phyloP scores from a whole-genome alignment of 2,113 vertebrate genomes.

The Triplophysa rosa region DNA sequence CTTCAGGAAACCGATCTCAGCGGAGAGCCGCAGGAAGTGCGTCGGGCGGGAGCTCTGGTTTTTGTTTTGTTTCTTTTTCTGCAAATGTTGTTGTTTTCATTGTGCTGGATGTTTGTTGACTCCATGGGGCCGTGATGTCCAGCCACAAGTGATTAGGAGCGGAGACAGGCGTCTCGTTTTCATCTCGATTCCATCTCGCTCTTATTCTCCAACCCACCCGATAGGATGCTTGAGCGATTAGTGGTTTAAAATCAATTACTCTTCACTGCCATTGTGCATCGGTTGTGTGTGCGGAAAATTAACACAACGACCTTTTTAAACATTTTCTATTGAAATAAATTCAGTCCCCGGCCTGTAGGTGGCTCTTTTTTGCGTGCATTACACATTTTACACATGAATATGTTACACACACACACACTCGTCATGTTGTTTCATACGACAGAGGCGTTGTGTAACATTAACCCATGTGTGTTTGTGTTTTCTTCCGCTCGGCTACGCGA shows the following conservation, averaged over 20 bases:
- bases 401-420: no score
- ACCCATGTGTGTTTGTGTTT: neutral
- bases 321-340: no score
- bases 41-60: neutral
- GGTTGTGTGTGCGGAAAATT: no score
- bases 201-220: neutral
- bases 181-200: conserved; percentile 3
- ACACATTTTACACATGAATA: no score
- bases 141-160: conserved; percentile 55
- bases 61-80: conserved; percentile 6
- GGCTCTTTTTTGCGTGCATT: no score
- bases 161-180: conserved; percentile 47
- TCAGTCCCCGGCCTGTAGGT: no score
- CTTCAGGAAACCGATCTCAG: neutral
- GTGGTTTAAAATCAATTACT: neutral
- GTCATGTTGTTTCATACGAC: no score
- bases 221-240: conserved; percentile 17
- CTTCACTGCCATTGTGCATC: neutral
- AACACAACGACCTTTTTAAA: no score
- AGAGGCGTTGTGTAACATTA: no score
- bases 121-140: conserved; percentile 41
- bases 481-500: neutral
- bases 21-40: neutral
- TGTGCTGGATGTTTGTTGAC: conserved; percentile 45
- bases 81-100: conserved; percentile 10